Evolutionary conservation across 1,140 invertebrate genomes (phyloP).

Genomic region (Dinothrombium tinctorium): DNA sequence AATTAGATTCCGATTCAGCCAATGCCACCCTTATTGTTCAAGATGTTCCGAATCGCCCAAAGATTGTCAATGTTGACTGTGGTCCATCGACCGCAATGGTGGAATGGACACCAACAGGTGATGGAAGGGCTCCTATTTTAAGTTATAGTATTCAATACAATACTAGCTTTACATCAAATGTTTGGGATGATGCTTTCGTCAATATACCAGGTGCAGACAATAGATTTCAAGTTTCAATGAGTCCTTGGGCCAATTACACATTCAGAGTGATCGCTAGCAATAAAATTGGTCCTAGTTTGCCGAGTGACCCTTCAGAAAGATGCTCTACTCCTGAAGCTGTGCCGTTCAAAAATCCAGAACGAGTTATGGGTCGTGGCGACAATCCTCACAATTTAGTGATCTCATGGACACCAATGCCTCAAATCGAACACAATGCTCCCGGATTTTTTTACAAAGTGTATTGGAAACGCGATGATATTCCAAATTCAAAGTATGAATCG

Average conservation of each 20-base stretch:
- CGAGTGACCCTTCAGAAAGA: slow-evolving; percentile 44
- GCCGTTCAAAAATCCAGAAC: slow-evolving; percentile 80
- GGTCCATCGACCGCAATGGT: slow-evolving; percentile 41
- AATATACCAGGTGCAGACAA: slow-evolving; percentile 52
- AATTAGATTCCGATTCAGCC: slow-evolving; percentile 55
- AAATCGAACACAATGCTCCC: slow-evolving; percentile 85
- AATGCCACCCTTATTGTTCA: slow-evolving; percentile 75
- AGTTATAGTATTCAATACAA: slow-evolving; percentile 79
- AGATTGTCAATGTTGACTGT: slow-evolving; percentile 37
- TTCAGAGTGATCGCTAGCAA: slow-evolving; percentile 81
- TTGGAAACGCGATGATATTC: slow-evolving; percentile 51
- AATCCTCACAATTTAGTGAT: slow-evolving; percentile 74
- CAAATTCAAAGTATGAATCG: slow-evolving; percentile 39
- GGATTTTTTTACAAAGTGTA: slow-evolving; percentile 73
- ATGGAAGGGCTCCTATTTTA: slow-evolving; percentile 79
- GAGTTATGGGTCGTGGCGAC: slow-evolving; percentile 69
- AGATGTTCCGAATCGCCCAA: slow-evolving; percentile 77
- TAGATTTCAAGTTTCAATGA: slow-evolving; percentile 45
- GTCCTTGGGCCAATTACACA: slow-evolving; percentile 86
- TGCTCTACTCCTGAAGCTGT: slow-evolving; percentile 70
- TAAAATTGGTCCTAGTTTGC: slow-evolving; percentile 66
- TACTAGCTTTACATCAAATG: slow-evolving; percentile 74
- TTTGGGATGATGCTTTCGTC: slow-evolving; percentile 54
- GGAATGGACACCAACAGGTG: slow-evolving; percentile 62
- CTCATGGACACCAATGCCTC: slow-evolving; percentile 80